These are phyloP conservation scores for Linhomoeus sp. DNA, from an alignment of 2,888 invertebrate species.

Conservation along the genomic window DNA sequence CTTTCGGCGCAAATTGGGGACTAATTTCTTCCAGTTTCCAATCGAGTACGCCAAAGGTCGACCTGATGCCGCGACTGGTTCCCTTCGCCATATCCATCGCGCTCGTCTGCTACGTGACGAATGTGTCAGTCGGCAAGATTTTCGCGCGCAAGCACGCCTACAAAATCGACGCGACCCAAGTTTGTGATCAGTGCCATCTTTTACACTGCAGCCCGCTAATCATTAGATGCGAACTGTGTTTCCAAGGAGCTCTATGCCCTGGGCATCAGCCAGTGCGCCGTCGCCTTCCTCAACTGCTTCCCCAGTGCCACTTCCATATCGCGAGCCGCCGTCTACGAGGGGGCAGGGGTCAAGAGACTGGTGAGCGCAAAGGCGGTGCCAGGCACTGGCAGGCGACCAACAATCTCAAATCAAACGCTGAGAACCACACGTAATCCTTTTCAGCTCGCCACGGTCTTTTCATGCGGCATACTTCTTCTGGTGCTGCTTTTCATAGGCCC, in stretches of 20 bases:
- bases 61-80: slow-evolving; percentile 33
- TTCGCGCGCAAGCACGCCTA: slow-evolving; percentile 36
- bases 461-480: no score
- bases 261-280: slow-evolving; percentile 43
- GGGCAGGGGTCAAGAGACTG: slow-evolving; percentile 66
- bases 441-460: no score
- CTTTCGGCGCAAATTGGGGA: no score
- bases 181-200: slow-evolving; percentile 9
- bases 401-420: no score
- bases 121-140: slow-evolving; percentile 35
- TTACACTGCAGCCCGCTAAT: not conserved
- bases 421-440: no score
- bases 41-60: slow-evolving; percentile 16
- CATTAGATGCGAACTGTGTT: not conserved
- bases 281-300: slow-evolving; percentile 37
- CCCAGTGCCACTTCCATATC: slow-evolving; percentile 35
- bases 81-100: slow-evolving; percentile 31
- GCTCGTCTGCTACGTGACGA: slow-evolving; percentile 35
- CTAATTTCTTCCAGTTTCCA: not conserved
- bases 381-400: no score
- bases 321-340: slow-evolving; percentile 51
- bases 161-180: slow-evolving; percentile 34
- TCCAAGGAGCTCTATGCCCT: slow-evolving; percentile 16
- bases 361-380: no score
- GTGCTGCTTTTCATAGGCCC: no score